phyloP scores from a whole-genome alignment of 2,888 invertebrate species.

The Cantharis rufa region DNA sequence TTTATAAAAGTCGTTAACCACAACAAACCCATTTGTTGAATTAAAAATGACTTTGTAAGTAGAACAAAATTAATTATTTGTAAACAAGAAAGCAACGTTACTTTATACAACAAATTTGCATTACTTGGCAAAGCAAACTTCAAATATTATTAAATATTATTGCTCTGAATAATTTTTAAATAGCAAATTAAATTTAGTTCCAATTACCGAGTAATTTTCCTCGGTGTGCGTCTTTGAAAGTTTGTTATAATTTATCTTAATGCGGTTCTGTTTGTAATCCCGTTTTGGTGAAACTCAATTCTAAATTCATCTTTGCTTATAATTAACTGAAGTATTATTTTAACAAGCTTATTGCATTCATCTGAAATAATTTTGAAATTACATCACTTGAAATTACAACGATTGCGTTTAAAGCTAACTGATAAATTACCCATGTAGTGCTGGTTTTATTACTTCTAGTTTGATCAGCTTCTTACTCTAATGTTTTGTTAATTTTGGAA shows the following conservation, averaged over 20 bases:
- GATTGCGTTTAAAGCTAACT: not conserved
- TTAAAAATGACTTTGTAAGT: too few relatives aligned
- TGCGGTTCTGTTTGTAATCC: not conserved
- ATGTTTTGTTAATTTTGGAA: not conserved
- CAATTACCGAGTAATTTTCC: too few relatives aligned
- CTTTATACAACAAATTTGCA: too few relatives aligned
- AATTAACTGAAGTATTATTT: not conserved
- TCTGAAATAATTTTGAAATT: not conserved
- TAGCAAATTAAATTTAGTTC: too few relatives aligned
- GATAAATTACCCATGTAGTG: not conserved
- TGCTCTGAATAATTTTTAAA: not conserved
- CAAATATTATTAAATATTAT: too few relatives aligned
- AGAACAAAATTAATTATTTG: too few relatives aligned
- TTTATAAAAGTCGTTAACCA: too few relatives aligned
- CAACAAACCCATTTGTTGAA: too few relatives aligned
- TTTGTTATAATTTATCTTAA: not conserved
- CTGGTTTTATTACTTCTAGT: not conserved
- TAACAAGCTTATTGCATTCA: not conserved
- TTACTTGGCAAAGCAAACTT: too few relatives aligned
- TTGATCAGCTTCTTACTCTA: not conserved
- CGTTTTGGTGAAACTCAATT: not conserved
- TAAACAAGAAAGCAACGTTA: too few relatives aligned
- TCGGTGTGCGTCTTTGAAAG: not conserved
- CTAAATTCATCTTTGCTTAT: not conserved
- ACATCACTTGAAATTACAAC: not conserved